phyloP scores from a whole-genome alignment of 1,140 invertebrate genomes.

The Marisa cornuarietis region DNA sequence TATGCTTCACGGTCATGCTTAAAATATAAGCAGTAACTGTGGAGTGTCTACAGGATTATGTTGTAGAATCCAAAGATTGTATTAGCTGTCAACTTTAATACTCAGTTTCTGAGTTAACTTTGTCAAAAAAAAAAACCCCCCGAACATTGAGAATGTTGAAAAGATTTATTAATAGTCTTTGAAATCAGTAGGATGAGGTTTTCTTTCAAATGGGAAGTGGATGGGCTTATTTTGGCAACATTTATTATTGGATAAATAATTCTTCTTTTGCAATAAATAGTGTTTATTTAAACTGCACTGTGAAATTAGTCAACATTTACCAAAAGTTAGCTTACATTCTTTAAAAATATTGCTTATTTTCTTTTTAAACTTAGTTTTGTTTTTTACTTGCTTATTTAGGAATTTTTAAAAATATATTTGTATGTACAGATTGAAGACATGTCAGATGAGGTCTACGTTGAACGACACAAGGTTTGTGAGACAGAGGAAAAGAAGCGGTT shows the following conservation, averaged over 20 bases:
- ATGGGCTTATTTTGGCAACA: neutral
- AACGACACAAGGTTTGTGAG: slow-evolving; percentile 80
- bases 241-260: neutral
- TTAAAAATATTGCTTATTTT: neutral
- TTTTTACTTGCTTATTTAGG: neutral
- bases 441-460: slow-evolving; percentile 75
- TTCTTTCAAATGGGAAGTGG: too few species aligned
- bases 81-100: too few species aligned
- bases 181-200: too few species aligned
- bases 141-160: too few species aligned
- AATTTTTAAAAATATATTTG: slow-evolving; percentile 19
- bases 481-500: slow-evolving; percentile 82
- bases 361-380: neutral
- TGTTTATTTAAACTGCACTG: neutral
- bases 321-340: neutral
- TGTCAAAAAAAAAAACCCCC: too few species aligned
- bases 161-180: too few species aligned
- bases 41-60: too few species aligned
- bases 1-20: too few species aligned
- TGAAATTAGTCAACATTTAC: neutral
- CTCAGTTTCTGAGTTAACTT: too few species aligned
- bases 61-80: too few species aligned
- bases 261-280: neutral
- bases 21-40: too few species aligned
- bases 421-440: slow-evolving; percentile 77